Conservation (phyloP, 2,888 invertebrate species). For the Copidosoma aretas region DNA sequence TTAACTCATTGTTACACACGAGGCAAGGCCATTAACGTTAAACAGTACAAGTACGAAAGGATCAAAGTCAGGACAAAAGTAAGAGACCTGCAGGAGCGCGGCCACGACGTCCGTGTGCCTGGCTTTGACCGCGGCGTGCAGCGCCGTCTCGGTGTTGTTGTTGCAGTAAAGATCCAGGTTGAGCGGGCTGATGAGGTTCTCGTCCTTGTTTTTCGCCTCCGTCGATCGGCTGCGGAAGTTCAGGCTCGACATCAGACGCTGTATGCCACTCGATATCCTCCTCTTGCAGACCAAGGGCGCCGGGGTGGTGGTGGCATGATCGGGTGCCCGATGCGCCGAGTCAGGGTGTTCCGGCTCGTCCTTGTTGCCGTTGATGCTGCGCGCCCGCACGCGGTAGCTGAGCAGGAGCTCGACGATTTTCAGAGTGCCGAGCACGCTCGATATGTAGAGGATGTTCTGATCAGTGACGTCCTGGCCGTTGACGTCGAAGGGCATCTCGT, state of each 20-base stretch:
- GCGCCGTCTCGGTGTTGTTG: slow-evolving; percentile 80
- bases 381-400: slow-evolving; percentile 72
- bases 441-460: slow-evolving; percentile 89
- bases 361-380: slow-evolving; percentile 59
- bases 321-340: slow-evolving; percentile 47
- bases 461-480: slow-evolving; percentile 90
- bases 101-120: slow-evolving; percentile 76
- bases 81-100: slow-evolving; percentile 69
- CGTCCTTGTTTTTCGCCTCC: slow-evolving; percentile 60
- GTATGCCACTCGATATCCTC: slow-evolving; percentile 86
- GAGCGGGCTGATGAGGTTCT: slow-evolving; percentile 71
- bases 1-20: too few species aligned
- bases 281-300: slow-evolving; percentile 62
- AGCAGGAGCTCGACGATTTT: slow-evolving; percentile 80
- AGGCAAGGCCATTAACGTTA: too few species aligned
- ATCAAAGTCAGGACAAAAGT: neutral
- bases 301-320: neutral
- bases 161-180: slow-evolving; percentile 78
- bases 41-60: too few species aligned
- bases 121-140: slow-evolving; percentile 82
- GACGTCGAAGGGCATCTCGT: slow-evolving; percentile 88
- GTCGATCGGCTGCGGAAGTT: slow-evolving; percentile 68
- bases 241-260: slow-evolving; percentile 84
- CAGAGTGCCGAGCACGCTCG: slow-evolving; percentile 82
- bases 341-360: slow-evolving; percentile 52